Evolutionary conservation across 2,797 vertebrate genomes (phyloP).

Genomic region (Muscicapa comitata): DNA sequence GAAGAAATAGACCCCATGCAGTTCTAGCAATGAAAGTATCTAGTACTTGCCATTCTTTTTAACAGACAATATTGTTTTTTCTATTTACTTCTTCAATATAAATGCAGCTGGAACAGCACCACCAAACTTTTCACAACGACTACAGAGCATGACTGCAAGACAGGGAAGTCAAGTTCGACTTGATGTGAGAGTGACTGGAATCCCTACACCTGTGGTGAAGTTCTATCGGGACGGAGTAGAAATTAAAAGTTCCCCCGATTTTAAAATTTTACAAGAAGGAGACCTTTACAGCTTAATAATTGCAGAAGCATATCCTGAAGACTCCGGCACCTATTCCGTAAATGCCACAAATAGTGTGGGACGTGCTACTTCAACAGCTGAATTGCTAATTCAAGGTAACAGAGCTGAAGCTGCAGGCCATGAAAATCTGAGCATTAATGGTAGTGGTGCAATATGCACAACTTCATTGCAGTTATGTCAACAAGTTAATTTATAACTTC

Average conservation of each 20-base stretch:
- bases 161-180: constrained; percentile 96
- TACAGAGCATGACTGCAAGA: constrained; percentile 92
- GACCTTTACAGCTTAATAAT: constrained; percentile 97
- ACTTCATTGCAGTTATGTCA: not conserved
- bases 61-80: not conserved
- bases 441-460: not conserved
- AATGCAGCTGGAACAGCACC: constrained; percentile 89
- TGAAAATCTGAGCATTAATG: not conserved
- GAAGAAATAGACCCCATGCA: not conserved
- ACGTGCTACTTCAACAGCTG: constrained; percentile 94
- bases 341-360: constrained; percentile 93
- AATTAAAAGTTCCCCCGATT: constrained; percentile 98
- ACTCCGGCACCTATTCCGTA: constrained; percentile 95
- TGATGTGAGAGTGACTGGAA: constrained; percentile 92
- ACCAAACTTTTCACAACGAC: constrained; percentile 93
- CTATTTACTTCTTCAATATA: not conserved
- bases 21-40: not conserved
- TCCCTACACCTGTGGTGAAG: constrained; percentile 96
- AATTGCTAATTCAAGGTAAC: constrained; percentile 91
- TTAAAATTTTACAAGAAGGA: constrained; percentile 93
- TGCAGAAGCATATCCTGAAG: constrained; percentile 95
- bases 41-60: not conserved
- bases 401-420: not conserved
- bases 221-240: constrained; percentile 97
- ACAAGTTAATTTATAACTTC: not conserved